Base-by-base conservation (phyloP, 2,888 invertebrate genomes). In the Drosophila gaucha region DNA sequence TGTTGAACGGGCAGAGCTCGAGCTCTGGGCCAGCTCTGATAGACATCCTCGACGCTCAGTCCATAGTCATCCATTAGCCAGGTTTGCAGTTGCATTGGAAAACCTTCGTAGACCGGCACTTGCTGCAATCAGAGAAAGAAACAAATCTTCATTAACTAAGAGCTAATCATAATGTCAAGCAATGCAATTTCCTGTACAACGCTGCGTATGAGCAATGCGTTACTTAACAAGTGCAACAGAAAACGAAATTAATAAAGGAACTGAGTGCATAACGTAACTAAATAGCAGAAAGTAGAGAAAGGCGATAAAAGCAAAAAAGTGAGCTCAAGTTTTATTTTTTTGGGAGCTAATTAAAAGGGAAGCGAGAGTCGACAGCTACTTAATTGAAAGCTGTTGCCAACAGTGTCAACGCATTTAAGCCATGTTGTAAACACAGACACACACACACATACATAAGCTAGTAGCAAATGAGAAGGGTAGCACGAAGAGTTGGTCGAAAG, bases 321-420 rank as follows among this genome's bases (percentile, higher is more conserved):
- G 30, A 46, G 67, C 41, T 64, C 47, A 67, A 67, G 52, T 82
- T 79, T 30, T 30, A 0, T 65, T 8, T 39, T 41, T 41, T 41
- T 26, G 39, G 50, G 35, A 59, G 73, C 78, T 84, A 84, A 80
- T 84, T 84, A 80, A 80, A 80, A 77, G 35, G 28, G 22, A 50
- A 55, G 39, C 24, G 51, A 65, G 33, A 39, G 51, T 33, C 51
- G 78, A 60, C 74, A 75, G 67, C 62, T 56, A 72, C 77, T 82
- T 85, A 82, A 85, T 82, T 82, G 82, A 85, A 80, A 79, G 65
- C 83, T 80, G 74, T 62, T 50, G 82, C 68, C 70, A 82, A 74
- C 68, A 80, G 60, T 54, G 62, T 57, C 72, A 77, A 83, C 74
- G 78, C 73, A 73, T 78, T 78, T 84, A 58, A 68, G 80, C 74